A percentile compares a stretch with the other conserved stretches of the same genome.
Conservation (phyloP, 2,888 invertebrate genomes). For the Stenoptilia bipunctidactyla region DNA sequence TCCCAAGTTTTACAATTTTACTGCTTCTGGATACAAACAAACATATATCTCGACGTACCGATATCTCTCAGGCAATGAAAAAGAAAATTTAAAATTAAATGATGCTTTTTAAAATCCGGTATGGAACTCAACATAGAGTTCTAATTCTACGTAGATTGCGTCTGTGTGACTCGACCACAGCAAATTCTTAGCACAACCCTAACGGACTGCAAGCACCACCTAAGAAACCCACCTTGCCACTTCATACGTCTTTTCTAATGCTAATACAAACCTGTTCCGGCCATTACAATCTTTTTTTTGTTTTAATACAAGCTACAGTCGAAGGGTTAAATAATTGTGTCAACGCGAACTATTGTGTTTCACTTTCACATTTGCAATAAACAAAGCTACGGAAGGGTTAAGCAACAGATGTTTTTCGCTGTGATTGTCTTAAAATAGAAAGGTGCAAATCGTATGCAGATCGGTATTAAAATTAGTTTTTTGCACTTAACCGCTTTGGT, state of each 20-base stretch:
- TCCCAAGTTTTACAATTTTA: too few relatives aligned
- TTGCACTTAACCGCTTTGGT: constrained; percentile 29
- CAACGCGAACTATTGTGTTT: constrained; percentile 47
- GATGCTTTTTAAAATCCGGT: too few relatives aligned
- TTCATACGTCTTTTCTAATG: constrained; percentile 62
- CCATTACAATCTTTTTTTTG: constrained; percentile 59
- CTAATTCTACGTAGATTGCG: too few relatives aligned
- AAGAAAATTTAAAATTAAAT: too few relatives aligned
- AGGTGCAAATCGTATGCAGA: constrained; percentile 45
- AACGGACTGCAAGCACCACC: constrained; percentile 1
- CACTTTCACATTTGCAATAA: constrained; percentile 26
- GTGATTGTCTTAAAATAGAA: constrained; percentile 54
- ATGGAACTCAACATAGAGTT: too few relatives aligned
- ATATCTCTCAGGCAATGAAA: too few relatives aligned
- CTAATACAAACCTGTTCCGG: constrained; percentile 63
- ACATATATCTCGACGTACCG: too few relatives aligned
- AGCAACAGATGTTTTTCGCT: constrained; percentile 41
- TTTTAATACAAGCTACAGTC: constrained; percentile 39
- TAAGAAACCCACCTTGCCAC: constrained; percentile 28
- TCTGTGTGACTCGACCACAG: too few relatives aligned
- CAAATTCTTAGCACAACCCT: too few relatives aligned
- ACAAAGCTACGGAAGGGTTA: constrained; percentile 39
- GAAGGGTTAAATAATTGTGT: constrained; percentile 55
- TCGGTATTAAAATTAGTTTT: constrained; percentile 53
- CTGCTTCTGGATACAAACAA: too few relatives aligned